A percentile compares a stretch with the other conserved stretches of the same genome.
Conservation (phyloP, 2,797 vertebrate species). For the Coendou prehensilis region DNA sequence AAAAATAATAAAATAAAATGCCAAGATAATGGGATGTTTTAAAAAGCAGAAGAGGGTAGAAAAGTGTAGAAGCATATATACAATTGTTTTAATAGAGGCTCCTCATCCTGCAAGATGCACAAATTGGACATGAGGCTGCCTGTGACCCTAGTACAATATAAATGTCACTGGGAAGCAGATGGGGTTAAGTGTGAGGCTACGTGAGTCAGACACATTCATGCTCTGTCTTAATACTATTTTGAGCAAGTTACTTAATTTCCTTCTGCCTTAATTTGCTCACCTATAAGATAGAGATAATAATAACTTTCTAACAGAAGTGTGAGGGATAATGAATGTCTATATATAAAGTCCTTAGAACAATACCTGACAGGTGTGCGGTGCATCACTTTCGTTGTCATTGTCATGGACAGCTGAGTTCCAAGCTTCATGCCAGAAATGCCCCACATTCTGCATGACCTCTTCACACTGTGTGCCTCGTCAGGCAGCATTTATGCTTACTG, state of each 20-base stretch:
- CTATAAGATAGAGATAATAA: conserved; percentile 23
- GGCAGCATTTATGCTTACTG: background rate
- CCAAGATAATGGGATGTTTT: conserved; percentile 26
- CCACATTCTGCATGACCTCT: background rate
- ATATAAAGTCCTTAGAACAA: background rate
- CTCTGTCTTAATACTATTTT: background rate
- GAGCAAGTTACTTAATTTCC: conserved; percentile 55
- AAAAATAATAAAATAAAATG: background rate
- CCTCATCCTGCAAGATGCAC: conserved; percentile 34
- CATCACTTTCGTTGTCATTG: background rate
- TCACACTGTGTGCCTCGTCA: background rate
- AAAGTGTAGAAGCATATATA: background rate
- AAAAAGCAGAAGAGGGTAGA: conserved; percentile 52
- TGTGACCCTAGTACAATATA: background rate
- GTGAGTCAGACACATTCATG: background rate
- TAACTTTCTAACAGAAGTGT: background rate
- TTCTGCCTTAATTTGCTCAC: conserved; percentile 29
- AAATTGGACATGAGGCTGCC: background rate
- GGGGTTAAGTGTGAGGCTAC: background rate
- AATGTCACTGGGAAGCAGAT: background rate
- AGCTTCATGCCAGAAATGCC: background rate
- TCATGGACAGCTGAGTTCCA: background rate
- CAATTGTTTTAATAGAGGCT: background rate
- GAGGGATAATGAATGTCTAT: conserved; percentile 2
- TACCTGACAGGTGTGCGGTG: background rate